Evolutionary conservation across 2,113 vertebrate genomes (phyloP).

Genomic region (Actinemys pallida): DNA sequence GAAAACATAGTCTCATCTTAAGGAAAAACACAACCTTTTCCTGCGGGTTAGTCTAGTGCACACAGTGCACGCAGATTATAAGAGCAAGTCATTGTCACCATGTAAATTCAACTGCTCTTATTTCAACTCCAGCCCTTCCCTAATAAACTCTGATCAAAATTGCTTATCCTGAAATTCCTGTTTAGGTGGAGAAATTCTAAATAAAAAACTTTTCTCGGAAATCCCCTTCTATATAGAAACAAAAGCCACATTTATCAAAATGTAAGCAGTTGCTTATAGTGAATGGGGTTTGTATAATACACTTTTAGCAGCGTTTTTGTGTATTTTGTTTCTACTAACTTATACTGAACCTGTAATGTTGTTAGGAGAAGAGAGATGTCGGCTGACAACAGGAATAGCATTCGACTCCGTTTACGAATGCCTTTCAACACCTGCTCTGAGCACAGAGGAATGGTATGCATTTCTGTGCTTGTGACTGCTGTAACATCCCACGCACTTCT

Average conservation of each 20-base stretch:
- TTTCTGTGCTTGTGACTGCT: slow-evolving; percentile 6
- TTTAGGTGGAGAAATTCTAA: slow-evolving; percentile 16
- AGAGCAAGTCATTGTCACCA: background rate
- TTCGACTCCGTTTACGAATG: background rate
- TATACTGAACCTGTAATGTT: background rate
- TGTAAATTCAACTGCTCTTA: background rate
- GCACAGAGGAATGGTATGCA: background rate
- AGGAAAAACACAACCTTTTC: background rate
- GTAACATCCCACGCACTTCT: background rate
- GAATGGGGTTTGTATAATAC: background rate
- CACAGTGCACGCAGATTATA: background rate
- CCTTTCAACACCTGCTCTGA: background rate
- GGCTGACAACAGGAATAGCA: background rate
- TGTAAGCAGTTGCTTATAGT: background rate
- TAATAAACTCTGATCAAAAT: slow-evolving; percentile 21
- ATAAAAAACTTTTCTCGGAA: background rate
- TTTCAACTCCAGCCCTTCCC: background rate
- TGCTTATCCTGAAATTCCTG: slow-evolving; percentile 10
- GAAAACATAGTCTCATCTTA: background rate
- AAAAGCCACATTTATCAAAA: background rate
- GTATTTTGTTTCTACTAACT: background rate
- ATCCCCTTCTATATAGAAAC: background rate
- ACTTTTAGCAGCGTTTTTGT: background rate
- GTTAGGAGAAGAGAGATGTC: background rate
- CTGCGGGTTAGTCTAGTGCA: background rate